Evolutionary conservation across 2,113 vertebrate species (phyloP).

Genomic region (Catharus fuscescens): DNA sequence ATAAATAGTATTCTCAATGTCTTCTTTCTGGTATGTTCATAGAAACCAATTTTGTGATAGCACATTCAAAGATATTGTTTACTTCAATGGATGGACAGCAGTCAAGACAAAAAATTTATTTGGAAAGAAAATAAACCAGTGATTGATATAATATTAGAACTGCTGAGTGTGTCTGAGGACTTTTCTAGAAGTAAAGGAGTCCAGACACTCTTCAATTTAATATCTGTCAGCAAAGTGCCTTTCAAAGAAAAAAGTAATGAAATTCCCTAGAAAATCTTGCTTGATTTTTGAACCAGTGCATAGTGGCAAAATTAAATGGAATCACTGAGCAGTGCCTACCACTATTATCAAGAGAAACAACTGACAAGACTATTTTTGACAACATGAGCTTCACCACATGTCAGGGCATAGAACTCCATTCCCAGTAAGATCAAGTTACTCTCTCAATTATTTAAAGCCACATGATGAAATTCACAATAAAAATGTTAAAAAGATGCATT

Average conservation of each 20-base stretch:
- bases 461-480: background rate
- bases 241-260: background rate
- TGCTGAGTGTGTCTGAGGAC: background rate
- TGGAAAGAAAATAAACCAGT: background rate
- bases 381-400: background rate
- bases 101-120: background rate
- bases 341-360: background rate
- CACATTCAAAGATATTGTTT: background rate
- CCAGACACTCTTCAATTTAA: background rate
- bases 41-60: background rate
- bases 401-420: background rate
- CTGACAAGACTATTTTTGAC: background rate
- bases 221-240: background rate
- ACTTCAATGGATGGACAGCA: background rate
- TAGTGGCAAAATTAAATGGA: background rate
- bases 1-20: background rate
- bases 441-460: background rate
- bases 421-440: background rate
- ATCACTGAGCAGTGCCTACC: background rate
- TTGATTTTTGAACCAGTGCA: background rate
- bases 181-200: background rate
- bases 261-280: background rate
- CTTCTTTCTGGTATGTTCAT: background rate
- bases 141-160: background rate
- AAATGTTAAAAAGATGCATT: background rate